Evolutionary conservation across 2,113 vertebrate species (phyloP), one percentile per base, ranked within the genome.

Genomic region (Chaetodon trifascialis): DNA sequence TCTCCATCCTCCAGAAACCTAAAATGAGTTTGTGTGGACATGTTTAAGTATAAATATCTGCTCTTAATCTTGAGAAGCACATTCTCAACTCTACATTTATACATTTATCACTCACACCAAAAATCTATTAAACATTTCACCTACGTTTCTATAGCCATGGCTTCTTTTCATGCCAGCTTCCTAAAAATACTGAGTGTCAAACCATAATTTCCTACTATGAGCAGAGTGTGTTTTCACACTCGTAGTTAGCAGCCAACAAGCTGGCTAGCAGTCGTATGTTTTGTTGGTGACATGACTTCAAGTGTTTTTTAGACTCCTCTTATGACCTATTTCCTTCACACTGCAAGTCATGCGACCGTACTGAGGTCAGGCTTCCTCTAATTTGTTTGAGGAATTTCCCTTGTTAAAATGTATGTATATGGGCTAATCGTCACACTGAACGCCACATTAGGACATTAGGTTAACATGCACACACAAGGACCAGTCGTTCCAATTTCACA

Each of bases 371-470:
- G 30, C n/a, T 65, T 80, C 63, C 74, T 75, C 51, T 68, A 40
- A 71, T 73, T 66, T 76, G 38, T 62, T 65, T 15, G 52, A 46
- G 75, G 78, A 84, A 82, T 58, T 76, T 58, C 82, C 67, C 70
- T 30, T 12, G 17, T 79, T 81, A 64, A 65, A 21, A 4, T 47
- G 16, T 8, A 56, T 5, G 5, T 1, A 11, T 7, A 52, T 21
- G 4, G 9, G n/a, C 74, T 52, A 19, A 68, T 25, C 3, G 5
- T 73, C 42, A 68, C 3, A 8, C 63, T 74, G 58, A 63, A 68
- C 1, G 11, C 49, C 34, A 49, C 66, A 40, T 51, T 15, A 51
- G 4, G 42, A 34, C 17, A 49, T 14, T 21, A 49, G 58, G 11
- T 42, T 51, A 65, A 71, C 60, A 52, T 17, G 44, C 51, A 55